Evolutionary conservation across 2,797 vertebrate genomes (phyloP).

Genomic region (Cryptoblepharus egeriae): DNA sequence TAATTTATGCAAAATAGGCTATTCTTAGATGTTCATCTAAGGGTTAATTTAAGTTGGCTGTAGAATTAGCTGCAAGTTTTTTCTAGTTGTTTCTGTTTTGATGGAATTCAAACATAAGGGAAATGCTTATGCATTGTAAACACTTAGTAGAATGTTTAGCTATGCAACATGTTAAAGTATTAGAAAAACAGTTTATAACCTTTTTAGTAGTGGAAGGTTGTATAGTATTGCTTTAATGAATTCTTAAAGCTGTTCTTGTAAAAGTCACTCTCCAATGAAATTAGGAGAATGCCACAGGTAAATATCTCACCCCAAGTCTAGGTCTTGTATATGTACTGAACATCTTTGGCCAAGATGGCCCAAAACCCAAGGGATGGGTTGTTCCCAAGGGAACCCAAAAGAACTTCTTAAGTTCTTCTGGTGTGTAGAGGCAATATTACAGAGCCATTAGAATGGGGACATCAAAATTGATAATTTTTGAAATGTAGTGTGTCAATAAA

Average conservation of each 20-base stretch:
- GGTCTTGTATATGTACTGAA: background rate
- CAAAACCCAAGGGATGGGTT: background rate
- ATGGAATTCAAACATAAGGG: background rate
- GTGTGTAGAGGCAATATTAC: background rate
- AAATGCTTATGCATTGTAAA: background rate
- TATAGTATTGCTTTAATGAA: background rate
- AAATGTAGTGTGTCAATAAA: background rate
- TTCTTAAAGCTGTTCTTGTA: background rate
- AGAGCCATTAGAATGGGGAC: background rate
- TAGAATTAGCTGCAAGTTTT: background rate
- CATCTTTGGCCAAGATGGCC: background rate
- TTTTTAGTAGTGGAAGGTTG: background rate
- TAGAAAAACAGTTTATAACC: background rate
- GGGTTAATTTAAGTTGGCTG: background rate
- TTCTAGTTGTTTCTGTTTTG: background rate
- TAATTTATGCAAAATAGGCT: no score
- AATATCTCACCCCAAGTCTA: background rate
- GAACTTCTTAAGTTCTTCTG: background rate
- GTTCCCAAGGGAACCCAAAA: no score
- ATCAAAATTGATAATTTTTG: background rate
- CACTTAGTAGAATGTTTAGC: background rate
- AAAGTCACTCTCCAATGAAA: background rate
- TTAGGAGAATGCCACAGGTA: background rate
- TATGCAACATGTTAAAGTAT: background rate
- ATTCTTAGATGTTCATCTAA: no score